A percentile compares a stretch with the other conserved stretches of the same genome.
Conservation (phyloP, 2,797 vertebrate genomes). For the Myiotriccus ornatus region DNA sequence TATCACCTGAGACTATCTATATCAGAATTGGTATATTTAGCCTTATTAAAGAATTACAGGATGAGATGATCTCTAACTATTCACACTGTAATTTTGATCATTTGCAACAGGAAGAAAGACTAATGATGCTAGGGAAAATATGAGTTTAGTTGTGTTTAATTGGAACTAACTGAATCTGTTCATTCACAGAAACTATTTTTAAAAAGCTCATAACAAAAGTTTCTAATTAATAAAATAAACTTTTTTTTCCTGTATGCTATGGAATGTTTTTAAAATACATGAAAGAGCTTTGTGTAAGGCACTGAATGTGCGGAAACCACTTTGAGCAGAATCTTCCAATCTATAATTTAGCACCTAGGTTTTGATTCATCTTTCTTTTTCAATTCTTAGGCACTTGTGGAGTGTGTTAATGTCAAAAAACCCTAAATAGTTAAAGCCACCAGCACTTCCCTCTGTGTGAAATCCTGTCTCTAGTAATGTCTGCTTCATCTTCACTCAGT, state of each 20-base stretch:
- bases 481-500: background rate
- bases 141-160: background rate
- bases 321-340: background rate
- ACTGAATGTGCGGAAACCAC: background rate
- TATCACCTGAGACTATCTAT: background rate
- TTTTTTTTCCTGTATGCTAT: background rate
- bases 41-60: background rate
- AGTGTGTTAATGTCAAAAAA: background rate
- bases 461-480: background rate
- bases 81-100: background rate
- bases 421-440: background rate
- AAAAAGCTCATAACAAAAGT: background rate
- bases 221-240: background rate
- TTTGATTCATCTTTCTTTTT: background rate
- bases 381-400: background rate
- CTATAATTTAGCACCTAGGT: background rate
- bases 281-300: background rate
- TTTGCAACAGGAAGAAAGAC: background rate
- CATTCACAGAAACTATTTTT: background rate
- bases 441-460: background rate
- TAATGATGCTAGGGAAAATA: background rate
- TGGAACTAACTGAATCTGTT: background rate
- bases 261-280: background rate
- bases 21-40: background rate
- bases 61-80: background rate